Evolutionary conservation across 2,797 vertebrate genomes (phyloP).

Genomic region (Hylomyscus alleni): DNA sequence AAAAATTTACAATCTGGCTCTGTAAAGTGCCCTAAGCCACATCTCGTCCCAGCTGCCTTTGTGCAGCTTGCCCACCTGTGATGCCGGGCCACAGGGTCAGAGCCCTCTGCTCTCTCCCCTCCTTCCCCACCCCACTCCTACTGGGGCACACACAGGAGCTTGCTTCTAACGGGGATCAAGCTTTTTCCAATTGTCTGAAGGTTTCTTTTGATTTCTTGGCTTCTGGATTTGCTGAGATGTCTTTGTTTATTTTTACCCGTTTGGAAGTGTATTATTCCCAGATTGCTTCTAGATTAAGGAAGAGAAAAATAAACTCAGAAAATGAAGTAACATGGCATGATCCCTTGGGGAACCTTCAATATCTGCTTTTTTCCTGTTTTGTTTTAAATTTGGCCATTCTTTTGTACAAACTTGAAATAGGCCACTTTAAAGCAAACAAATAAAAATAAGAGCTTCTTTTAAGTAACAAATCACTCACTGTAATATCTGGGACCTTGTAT

Average conservation of each 20-base stretch:
- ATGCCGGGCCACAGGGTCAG: conserved; percentile 84
- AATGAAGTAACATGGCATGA: conserved; percentile 20
- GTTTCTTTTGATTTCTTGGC: conserved; percentile 87
- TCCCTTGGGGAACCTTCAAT: neutral
- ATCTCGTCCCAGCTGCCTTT: conserved; percentile 85
- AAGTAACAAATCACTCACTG: conserved; percentile 12
- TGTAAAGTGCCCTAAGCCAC: conserved; percentile 86
- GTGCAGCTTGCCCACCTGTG: conserved; percentile 87
- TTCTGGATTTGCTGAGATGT: conserved; percentile 83
- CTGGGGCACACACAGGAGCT: neutral
- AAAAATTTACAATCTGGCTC: conserved; percentile 89
- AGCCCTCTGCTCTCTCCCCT: conserved; percentile 73
- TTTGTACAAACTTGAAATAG: conserved; percentile 43
- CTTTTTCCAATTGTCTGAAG: conserved; percentile 85
- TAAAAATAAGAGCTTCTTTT: conserved; percentile 34
- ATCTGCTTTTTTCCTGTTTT: conserved; percentile 53
- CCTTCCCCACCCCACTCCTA: neutral
- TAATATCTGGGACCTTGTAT: neutral
- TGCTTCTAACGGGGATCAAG: conserved; percentile 76
- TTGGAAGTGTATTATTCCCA: conserved; percentile 24
- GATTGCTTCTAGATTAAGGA: conserved; percentile 64
- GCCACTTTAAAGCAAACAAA: conserved; percentile 59
- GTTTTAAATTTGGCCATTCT: conserved; percentile 64
- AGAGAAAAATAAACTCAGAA: conserved; percentile 69
- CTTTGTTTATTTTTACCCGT: conserved; percentile 33